Evolutionary conservation across 92 coral and sea anemone genomes (phyloP).

Genomic region (Parazoanthus atlanticus): DNA sequence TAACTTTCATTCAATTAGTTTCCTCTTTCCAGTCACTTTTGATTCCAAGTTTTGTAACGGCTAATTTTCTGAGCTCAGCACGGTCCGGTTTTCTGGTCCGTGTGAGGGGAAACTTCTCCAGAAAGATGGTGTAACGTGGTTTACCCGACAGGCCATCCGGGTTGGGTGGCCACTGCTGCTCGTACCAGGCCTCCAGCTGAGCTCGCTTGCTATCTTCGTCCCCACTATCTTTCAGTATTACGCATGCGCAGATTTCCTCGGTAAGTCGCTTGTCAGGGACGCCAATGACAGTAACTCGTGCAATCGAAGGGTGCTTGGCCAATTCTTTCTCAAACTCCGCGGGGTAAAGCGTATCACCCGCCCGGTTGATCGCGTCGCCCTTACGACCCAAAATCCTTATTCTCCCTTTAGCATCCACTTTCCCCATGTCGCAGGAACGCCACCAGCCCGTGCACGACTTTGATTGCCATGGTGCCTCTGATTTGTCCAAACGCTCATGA

Average conservation of each 20-base stretch:
- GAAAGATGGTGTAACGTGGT: background rate
- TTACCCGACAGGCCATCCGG: constrained; percentile 20
- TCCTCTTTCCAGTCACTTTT: background rate
- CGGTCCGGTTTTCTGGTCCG: constrained; percentile 9
- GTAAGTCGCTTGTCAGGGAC: constrained; percentile 29
- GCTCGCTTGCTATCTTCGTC: background rate
- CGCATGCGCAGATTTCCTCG: constrained; percentile 24
- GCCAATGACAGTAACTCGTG: background rate
- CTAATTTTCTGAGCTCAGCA: constrained; percentile 2
- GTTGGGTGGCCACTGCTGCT: constrained; percentile 10
- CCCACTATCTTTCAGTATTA: constrained; percentile 9
- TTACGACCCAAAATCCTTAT: constrained; percentile 10
- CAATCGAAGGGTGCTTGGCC: background rate
- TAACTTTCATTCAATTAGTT: too few species aligned
- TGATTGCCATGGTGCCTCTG: background rate
- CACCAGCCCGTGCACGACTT: constrained; percentile 17
- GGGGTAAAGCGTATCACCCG: background rate
- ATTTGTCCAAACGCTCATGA: constrained; percentile 1
- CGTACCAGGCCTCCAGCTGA: constrained; percentile 21
- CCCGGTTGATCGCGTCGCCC: constrained; percentile 18
- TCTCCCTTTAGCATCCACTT: background rate
- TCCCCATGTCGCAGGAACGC: constrained; percentile 12
- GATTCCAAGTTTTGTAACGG: background rate
- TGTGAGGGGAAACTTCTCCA: constrained; percentile 19
- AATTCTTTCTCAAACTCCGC: constrained; percentile 6